Base-by-base conservation (phyloP, 2,888 invertebrate genomes). In the Ectemnius lituratus region DNA sequence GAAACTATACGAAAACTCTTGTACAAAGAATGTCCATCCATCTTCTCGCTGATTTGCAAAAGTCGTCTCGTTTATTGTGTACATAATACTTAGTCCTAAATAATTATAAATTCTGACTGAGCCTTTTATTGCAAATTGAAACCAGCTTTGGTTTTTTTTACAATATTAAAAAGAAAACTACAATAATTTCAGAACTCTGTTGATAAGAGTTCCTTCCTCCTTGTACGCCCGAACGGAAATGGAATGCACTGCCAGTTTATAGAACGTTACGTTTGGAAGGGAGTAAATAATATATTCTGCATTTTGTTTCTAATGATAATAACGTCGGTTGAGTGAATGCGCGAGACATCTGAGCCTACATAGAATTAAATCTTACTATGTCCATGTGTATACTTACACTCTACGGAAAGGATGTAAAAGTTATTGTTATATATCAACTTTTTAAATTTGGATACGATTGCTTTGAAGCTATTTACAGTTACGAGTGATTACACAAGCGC, bases 1-100 rank as follows among this genome's bases (percentile, higher is more conserved):
- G 88, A 90, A 88, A 85, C 69, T 79, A 67, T 81, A 74, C 70
- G 67, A 72, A 76, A 73, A 75, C 74, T 75, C 67, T 78, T 86
- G 85, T 87, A 86, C 81, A 87, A 87, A 82, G 66, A 69, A 76
- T 76, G 76, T 84, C 77, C 84, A 84, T 85, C 79, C 80, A 72
- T 72, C 70, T 76, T 70, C 71, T 81, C 75, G 66, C 65, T 75
- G 72, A 81, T 82, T 76, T 79, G 67, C 72, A 62, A 79, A 73
- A 72, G 56, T 68, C 37, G 52, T 70, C 57, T 76, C 65, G 66
- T 81, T 73, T 72, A 67, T 75, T 75, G 72, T 83, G 83, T 83
- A 83, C 75, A 83, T 83, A 83, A 80, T 70, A 77, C 69, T 83
- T 81, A 76, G 79, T 60, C 72, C 60, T 75, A 80, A 81, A 46